Conservation (phyloP, 2,113 vertebrate genomes). For the Saimiri boliviensis region DNA sequence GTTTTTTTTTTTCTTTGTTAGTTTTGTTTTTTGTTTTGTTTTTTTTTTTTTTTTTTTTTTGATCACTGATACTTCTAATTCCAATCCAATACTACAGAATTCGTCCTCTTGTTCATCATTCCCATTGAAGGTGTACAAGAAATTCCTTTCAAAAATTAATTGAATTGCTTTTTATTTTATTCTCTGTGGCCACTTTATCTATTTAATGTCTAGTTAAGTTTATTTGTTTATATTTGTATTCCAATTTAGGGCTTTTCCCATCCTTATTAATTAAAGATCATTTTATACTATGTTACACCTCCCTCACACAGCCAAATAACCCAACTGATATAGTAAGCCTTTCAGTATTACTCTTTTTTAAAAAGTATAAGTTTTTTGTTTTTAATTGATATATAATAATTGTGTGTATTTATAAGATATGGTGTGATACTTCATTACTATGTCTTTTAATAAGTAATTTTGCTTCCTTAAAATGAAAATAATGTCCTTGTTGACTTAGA, state of each 20-base stretch:
- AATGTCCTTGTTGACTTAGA: neutral
- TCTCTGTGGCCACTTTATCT: neutral
- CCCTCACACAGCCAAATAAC: neutral
- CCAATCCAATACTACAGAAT: neutral
- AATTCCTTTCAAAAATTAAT: neutral
- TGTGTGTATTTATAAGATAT: neutral
- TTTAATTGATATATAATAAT: neutral
- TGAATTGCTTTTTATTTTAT: neutral
- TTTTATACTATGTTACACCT: neutral
- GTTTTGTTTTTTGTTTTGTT: neutral
- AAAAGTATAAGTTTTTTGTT: neutral
- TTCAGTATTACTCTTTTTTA: neutral
- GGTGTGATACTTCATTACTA: neutral
- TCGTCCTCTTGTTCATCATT: neutral
- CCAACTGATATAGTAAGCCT: neutral
- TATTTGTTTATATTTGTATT: neutral
- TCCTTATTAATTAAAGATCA: neutral
- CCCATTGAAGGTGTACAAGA: neutral
- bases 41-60: neutral
- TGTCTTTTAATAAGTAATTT: neutral
- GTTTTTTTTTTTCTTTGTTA: neutral
- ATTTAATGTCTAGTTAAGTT: neutral
- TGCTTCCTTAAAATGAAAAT: conserved; percentile 24
- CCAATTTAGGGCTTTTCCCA: neutral
- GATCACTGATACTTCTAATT: neutral